Evolutionary conservation across 1,140 invertebrate species (phyloP).

Genomic region (Pseudoatta argentina): DNA sequence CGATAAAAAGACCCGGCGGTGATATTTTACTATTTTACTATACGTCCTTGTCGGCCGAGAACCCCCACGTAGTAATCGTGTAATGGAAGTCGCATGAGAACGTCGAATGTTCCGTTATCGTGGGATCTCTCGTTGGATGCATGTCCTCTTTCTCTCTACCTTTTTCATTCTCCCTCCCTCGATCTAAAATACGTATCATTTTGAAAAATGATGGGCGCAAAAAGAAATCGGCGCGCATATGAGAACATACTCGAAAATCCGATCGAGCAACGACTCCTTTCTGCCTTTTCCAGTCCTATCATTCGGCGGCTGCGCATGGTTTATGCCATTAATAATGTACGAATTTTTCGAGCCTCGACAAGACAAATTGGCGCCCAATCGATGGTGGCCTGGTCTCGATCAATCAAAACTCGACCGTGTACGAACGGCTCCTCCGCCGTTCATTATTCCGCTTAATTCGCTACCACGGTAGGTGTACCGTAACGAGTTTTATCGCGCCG

Average conservation of each 20-base stretch:
- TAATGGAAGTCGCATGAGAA: neutral
- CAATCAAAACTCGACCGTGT: constrained; percentile 73
- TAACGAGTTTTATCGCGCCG: constrained; percentile 65
- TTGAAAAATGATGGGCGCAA: constrained; percentile 38
- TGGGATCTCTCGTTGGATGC: neutral
- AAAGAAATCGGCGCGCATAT: neutral
- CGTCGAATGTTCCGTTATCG: constrained; percentile 44
- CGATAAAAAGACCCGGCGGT: constrained; percentile 68
- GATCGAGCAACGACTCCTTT: constrained; percentile 44
- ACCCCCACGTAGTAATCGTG: constrained; percentile 68
- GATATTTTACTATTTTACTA: constrained; percentile 78
- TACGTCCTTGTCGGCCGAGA: constrained; percentile 59
- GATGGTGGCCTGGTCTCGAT: constrained; percentile 67
- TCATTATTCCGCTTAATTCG: constrained; percentile 71
- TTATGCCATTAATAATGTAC: constrained; percentile 66
- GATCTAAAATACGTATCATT: neutral
- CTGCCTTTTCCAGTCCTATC: constrained; percentile 56
- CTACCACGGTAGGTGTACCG: constrained; percentile 49
- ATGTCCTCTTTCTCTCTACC: neutral
- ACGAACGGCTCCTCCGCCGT: constrained; percentile 56
- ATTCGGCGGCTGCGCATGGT: constrained; percentile 27
- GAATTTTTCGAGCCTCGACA: constrained; percentile 68
- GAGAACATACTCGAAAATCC: constrained; percentile 19
- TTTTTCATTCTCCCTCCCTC: neutral
- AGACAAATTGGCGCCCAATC: constrained; percentile 72